Conservation (phyloP, 2,888 invertebrate genomes). For the Heliconius ethilla region DNA sequence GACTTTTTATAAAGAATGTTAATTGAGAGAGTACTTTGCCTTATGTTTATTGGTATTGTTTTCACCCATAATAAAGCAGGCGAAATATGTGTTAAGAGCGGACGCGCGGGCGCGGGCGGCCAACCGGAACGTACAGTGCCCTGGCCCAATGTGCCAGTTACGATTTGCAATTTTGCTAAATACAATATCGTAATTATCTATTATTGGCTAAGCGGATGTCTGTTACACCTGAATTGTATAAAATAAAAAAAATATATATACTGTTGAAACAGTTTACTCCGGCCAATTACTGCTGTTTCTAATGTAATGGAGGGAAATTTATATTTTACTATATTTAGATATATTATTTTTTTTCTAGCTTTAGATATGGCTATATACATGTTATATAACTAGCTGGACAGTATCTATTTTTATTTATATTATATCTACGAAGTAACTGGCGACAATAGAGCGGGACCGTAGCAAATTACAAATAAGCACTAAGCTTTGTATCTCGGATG, state of each 20-base stretch:
- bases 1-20: too few relatives aligned
- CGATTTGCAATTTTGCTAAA: constrained; percentile 65
- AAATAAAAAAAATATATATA: not conserved
- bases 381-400: not conserved
- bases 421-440: not conserved
- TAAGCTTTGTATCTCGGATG: not conserved
- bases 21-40: too few relatives aligned
- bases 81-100: constrained; percentile 43
- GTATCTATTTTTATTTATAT: constrained; percentile 20
- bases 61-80: constrained; percentile 33
- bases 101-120: constrained; percentile 40
- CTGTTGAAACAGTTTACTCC: not conserved
- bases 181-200: constrained; percentile 56
- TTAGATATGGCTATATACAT: too few relatives aligned
- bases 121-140: constrained; percentile 64
- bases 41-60: constrained; percentile 25
- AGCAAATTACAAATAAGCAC: constrained; percentile 15
- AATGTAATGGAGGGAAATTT: too few relatives aligned
- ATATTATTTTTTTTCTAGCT: too few relatives aligned
- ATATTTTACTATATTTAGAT: not conserved
- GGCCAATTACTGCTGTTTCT: not conserved
- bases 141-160: constrained; percentile 62
- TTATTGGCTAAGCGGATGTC: constrained; percentile 4
- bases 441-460: constrained; percentile 9
- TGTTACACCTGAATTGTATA: not conserved